These are phyloP conservation scores for Nymphicus hollandicus DNA, from an alignment of 2,113 vertebrate genomes.

Conservation along the genomic window DNA sequence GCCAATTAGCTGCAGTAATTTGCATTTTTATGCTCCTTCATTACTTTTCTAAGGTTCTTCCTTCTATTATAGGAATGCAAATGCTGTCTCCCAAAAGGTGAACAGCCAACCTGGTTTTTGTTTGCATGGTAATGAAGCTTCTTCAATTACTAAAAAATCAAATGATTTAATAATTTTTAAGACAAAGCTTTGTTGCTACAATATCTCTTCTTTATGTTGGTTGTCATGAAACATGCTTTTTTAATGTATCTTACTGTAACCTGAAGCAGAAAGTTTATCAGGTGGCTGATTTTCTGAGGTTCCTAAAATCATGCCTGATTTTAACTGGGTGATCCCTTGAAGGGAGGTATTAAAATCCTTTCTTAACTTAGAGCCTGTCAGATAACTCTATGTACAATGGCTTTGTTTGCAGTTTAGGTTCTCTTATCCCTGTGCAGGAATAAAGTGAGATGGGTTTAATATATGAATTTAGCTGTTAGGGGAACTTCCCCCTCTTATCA, in stretches of 20 bases:
- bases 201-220: not conserved
- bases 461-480: not conserved
- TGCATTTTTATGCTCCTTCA: constrained; percentile 76
- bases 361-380: not conserved
- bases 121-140: constrained; percentile 65
- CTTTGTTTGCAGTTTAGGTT: not conserved
- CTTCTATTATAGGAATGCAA: constrained; percentile 54
- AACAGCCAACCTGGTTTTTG: constrained; percentile 60
- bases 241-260: not conserved
- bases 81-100: constrained; percentile 68
- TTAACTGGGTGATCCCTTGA: not conserved
- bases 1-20: constrained; percentile 75
- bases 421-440: not conserved
- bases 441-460: not conserved
- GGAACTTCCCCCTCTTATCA: not conserved
- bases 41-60: constrained; percentile 68
- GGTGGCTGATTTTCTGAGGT: not conserved
- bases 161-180: constrained; percentile 62
- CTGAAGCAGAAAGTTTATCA: not conserved
- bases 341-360: not conserved
- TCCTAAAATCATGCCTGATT: not conserved
- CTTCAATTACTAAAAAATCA: constrained; percentile 69
- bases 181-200: constrained; percentile 22
- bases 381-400: not conserved
- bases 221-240: not conserved